Base-by-base conservation (phyloP, 2,113 vertebrate genomes). In the Syngnathoides biaculeatus region DNA sequence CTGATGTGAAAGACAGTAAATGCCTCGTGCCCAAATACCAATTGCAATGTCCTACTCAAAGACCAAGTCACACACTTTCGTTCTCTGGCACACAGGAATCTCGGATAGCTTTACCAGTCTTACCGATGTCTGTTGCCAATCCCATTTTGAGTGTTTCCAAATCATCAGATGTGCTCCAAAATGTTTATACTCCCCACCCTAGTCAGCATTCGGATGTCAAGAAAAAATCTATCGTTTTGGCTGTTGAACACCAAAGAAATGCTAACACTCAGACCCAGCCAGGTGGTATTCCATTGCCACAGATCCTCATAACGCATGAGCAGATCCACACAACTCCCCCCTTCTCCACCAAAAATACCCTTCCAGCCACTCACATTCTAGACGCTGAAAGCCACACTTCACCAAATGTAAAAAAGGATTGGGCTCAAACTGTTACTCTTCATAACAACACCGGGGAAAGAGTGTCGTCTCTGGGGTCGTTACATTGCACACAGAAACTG, bases 1-100 rank as follows among this genome's bases (percentile, higher is more conserved):
- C 85, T 47, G 78, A 91, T 48, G 61, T 64, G 3, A 78, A 90
- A 60, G 82, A 87, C 58, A 88, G 79, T 35, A 88, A 85, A 69
- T 73, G 67, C 62, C 95, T 94, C 87, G 92, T 95, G 86, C 97
- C 97, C 1, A 97, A 97, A 86, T 99, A 99, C 80, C 96, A 98
- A 4, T 85, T 99, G 57, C 93, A 93, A 55, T 92, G 93, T 89
- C 90, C 92, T 42, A 81, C 90, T 10, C 69, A 91, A 7, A 89
- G 92, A 79, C 52, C 92, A 56, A 89, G 88, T 80, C 93, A 94
- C 75, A 85, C 92, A 9, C 93, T 92, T 71, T 72, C 86, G 20
- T 89, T 90, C 68, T 80, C 92, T 80, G 83, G 87, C 61, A 86
- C 89, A 71, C 86, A 91, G 63, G 80, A 84, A 27, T 81, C 86